Evolutionary conservation across 2,113 vertebrate species (phyloP), one percentile per base, ranked within the genome.

Genomic region (Oncorhynchus tshawytscha): DNA sequence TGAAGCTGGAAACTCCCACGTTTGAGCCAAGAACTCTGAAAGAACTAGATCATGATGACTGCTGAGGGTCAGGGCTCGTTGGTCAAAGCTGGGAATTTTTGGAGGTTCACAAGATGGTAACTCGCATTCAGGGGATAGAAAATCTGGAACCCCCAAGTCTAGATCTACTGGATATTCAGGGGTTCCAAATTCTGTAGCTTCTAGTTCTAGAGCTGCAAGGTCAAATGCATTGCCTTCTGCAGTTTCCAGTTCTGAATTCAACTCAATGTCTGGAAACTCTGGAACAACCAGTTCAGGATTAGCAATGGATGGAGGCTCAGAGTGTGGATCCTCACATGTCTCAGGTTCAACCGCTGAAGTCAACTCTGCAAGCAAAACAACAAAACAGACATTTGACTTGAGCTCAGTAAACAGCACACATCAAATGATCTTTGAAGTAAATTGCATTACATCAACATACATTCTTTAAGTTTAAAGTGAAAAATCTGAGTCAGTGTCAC

Each of bases 201-300:
- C 86, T 29, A 88, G 20, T 27, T 91, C 88, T 5, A 91, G 77
- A 0, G 84, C 59, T 18, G 74, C 65, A 12, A 91, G 67, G 78
- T 89, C 84, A n/a, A 90, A 84, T 31, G 48, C 75, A 27, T 80
- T 80, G 13, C 59, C 29, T 27, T 81, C 84, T 13, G 72, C 59
- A 0, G 74, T 65, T 77, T 88, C 90, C 2, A 84, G 69, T 20
- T 88, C 89, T 1, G 75, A 78, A 72, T 24, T 83, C 29, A 39
- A 16, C 15, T 89, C 84, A 84, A 92, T 90, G 70, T 93, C 90
- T 24, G 90, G 85, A 68, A 91, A 90, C 49, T 91, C 84, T 0
- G 90, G 90, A 74, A 84, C 80, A 0, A 82, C 81, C 7, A 91
- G 82, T 2, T 79, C 73, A 27, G 82, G 59, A 51, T 67, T 75